Percentiles rank a stretch among this genome's conserved stretches.
Conservation (phyloP, 2,797 vertebrate species). For the Tragelaphus oryx region DNA sequence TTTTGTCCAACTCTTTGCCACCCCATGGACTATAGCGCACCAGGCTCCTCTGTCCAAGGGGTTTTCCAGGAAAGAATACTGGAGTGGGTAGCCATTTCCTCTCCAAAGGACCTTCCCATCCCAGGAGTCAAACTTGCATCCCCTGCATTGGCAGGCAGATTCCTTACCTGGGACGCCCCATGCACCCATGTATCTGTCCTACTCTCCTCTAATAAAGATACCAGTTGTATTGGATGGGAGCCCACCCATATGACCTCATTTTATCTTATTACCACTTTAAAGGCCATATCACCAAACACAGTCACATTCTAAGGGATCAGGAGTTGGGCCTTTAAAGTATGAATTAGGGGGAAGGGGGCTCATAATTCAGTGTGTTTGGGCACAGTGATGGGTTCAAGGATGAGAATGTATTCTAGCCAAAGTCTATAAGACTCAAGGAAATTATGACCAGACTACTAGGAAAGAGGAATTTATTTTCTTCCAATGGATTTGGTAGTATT, state of each 20-base stretch:
- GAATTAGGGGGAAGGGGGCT: not conserved
- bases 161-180: not conserved
- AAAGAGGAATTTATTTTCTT: not conserved
- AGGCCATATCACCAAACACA: not conserved
- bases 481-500: not conserved
- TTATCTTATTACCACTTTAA: not conserved
- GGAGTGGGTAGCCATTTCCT: not conserved
- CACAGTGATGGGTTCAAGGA: not conserved
- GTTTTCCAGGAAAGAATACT: not conserved
- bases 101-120: not conserved
- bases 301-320: not conserved
- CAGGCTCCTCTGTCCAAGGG: not conserved
- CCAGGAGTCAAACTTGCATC: not conserved
- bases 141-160: not conserved
- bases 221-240: not conserved
- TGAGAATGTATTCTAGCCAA: not conserved
- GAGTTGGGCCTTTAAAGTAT: not conserved
- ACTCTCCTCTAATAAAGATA: not conserved
- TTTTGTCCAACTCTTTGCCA: rapidly evolving
- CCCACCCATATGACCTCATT: not conserved
- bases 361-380: not conserved
- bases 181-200: not conserved
- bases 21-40: not conserved
- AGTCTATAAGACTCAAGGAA: not conserved
- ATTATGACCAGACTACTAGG: not conserved